These are phyloP conservation scores for Pteromalus puparum DNA, from an alignment of 1,140 invertebrate genomes.

Conservation along the genomic window DNA sequence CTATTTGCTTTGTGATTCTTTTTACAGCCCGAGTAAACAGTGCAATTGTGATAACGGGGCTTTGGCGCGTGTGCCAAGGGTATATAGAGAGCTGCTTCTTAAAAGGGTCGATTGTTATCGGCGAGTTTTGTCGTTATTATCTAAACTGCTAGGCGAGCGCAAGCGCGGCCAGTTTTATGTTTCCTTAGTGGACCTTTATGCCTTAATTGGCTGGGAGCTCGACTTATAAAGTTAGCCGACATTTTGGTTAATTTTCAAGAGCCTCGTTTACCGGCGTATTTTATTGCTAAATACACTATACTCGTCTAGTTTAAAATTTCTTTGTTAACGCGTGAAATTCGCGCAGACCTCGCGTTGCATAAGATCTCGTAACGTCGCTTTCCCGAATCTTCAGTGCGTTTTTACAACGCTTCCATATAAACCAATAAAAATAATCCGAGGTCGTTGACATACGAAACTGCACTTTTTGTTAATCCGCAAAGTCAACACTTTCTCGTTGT, in stretches of 20 bases:
- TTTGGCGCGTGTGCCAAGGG: neutral
- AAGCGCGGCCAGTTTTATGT: neutral
- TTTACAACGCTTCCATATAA: no score
- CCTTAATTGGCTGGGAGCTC: neutral
- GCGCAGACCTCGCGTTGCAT: no score
- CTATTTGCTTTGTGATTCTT: constrained; percentile 1
- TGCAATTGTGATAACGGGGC: constrained; percentile 1
- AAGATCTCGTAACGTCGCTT: no score
- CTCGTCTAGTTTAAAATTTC: no score
- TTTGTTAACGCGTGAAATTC: no score
- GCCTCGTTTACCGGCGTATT: no score
- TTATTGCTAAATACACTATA: no score
- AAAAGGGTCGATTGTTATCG: constrained; percentile 37
- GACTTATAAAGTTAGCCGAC: constrained; percentile 1
- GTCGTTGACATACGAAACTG: no score
- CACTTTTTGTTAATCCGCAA: no score
- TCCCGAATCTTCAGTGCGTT: no score
- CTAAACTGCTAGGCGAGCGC: neutral
- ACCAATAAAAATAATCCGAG: no score
- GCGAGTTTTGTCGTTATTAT: constrained; percentile 21
- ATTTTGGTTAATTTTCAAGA: neutral
- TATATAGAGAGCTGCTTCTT: neutral
- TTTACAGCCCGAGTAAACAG: neutral
- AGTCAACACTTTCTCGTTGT: no score
- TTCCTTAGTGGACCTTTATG: constrained; percentile 4